phyloP scores from a whole-genome alignment of 2,113 vertebrate genomes.

The Petrocephalus microphthalmus region DNA sequence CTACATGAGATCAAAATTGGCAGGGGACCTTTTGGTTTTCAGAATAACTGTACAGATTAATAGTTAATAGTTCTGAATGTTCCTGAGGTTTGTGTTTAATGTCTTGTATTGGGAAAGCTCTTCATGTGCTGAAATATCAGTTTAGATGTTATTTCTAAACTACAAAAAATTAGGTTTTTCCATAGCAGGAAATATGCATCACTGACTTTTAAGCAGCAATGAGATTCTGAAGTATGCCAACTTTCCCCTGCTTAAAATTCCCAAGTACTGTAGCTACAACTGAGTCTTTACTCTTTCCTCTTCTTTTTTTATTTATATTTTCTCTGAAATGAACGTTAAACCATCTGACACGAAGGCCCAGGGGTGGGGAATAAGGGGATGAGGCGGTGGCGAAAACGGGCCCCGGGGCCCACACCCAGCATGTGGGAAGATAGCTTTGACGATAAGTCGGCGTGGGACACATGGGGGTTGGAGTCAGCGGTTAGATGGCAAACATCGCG shows the following conservation, averaged over 20 bases:
- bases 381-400: background rate
- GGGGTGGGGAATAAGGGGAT: background rate
- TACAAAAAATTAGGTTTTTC: slow-evolving; percentile 46
- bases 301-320: slow-evolving; percentile 28
- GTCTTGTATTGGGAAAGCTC: slow-evolving; percentile 1
- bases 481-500: slow-evolving; percentile 59
- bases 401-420: background rate
- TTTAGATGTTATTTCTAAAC: slow-evolving; percentile 28
- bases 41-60: background rate
- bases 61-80: background rate
- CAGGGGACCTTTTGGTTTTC: background rate
- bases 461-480: slow-evolving; percentile 46
- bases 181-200: slow-evolving; percentile 58
- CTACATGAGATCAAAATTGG: background rate
- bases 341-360: slow-evolving; percentile 33
- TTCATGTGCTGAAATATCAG: slow-evolving; percentile 25
- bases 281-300: slow-evolving; percentile 41
- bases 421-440: background rate
- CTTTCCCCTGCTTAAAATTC: slow-evolving; percentile 70
- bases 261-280: slow-evolving; percentile 58
- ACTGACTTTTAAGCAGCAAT: slow-evolving; percentile 50
- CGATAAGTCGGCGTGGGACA: slow-evolving; percentile 15
- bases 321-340: slow-evolving; percentile 47
- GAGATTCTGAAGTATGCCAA: slow-evolving; percentile 53
- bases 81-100: background rate